A percentile compares a stretch with the other conserved stretches of the same genome.
Evolutionary conservation across 2,888 invertebrate species (phyloP).

Genomic region (Athetis lepigone): DNA sequence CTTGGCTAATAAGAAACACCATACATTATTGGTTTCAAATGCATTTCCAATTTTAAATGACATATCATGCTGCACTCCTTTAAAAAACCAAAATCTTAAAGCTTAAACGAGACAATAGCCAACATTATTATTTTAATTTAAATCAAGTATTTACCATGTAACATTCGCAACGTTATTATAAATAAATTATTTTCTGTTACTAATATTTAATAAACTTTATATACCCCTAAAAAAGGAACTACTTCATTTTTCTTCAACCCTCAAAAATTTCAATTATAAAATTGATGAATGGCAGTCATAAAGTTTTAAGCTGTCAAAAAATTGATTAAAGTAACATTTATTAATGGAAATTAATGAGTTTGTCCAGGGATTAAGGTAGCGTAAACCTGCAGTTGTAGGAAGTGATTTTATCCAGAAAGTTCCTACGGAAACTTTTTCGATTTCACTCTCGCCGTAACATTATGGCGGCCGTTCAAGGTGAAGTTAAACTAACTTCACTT

Average conservation of each 20-base stretch:
- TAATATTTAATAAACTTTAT: neutral
- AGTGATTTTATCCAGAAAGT: slow-evolving; percentile 43
- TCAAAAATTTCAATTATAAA: neutral
- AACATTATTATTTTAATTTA: too few species aligned
- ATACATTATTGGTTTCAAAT: too few species aligned
- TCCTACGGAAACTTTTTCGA: slow-evolving; percentile 65
- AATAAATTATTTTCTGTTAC: neutral
- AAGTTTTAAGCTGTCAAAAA: slow-evolving; percentile 31
- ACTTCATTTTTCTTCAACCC: neutral
- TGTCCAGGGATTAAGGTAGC: slow-evolving; percentile 16
- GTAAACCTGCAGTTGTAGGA: slow-evolving; percentile 40
- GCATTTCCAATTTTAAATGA: too few species aligned
- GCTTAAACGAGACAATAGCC: too few species aligned
- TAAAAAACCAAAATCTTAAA: too few species aligned
- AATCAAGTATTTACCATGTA: too few species aligned
- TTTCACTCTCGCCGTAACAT: slow-evolving; percentile 57
- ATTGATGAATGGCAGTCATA: slow-evolving; percentile 22
- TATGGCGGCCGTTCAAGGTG: slow-evolving; percentile 44
- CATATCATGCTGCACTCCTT: too few species aligned
- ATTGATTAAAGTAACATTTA: slow-evolving; percentile 43
- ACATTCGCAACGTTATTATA: neutral
- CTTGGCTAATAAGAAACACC: too few species aligned
- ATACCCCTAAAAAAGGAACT: neutral
- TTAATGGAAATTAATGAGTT: slow-evolving; percentile 39
- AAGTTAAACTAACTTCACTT: slow-evolving; percentile 52